phyloP scores from a whole-genome alignment of 2,797 vertebrate species.

The Rhinogobio ventralis region DNA sequence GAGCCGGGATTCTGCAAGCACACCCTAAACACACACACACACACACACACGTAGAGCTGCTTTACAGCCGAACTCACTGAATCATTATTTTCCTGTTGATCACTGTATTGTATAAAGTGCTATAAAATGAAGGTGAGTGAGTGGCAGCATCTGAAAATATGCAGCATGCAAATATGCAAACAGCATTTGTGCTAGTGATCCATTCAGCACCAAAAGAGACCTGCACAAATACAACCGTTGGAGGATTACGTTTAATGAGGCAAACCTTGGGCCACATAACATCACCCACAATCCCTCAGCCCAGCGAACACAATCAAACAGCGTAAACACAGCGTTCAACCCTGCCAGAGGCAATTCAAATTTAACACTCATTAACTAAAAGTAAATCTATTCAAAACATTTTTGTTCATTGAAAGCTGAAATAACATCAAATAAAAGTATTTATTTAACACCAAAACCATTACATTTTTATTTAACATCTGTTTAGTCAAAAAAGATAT shows the following conservation, averaged over 20 bases:
- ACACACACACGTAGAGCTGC: neutral
- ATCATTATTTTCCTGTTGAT: too few relatives aligned
- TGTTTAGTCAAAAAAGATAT: too few relatives aligned
- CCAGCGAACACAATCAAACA: neutral
- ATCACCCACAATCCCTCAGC: conserved; percentile 14
- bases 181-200: neutral
- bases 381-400: neutral
- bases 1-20: conserved; percentile 64
- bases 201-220: too few relatives aligned
- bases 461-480: too few relatives aligned
- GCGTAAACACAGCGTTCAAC: neutral
- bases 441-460: too few relatives aligned
- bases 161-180: too few relatives aligned
- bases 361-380: neutral
- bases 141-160: too few relatives aligned
- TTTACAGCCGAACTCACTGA: too few relatives aligned
- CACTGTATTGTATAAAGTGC: too few relatives aligned
- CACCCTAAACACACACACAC: neutral
- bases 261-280: neutral
- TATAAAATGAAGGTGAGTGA: too few relatives aligned
- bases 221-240: neutral
- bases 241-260: neutral
- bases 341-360: neutral
- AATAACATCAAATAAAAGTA: neutral
- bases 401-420: neutral